Evolutionary conservation across 2,113 vertebrate species (phyloP), one percentile per base, ranked within the genome.

Genomic region (Stigmatopora nigra): DNA sequence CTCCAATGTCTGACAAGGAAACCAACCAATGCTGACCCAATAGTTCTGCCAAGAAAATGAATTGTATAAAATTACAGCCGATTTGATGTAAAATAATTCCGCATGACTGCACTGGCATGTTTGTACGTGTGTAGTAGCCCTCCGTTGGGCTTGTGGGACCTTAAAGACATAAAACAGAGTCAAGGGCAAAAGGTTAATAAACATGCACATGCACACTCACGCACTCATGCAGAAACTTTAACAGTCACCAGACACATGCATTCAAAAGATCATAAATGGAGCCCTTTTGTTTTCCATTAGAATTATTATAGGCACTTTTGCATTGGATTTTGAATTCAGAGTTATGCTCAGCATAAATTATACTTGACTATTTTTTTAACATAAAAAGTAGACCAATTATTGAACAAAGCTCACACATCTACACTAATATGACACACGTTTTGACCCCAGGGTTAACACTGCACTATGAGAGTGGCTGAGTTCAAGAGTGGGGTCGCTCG

Each of bases 141-240:
- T 48, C 72, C 49, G 62, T 84, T 58, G 64, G 64, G 19, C 83
- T 76, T 77, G 65, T 55, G 83, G 76, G 84, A 80, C 70, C 62
- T 57, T 51, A 61, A 48, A 79, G 82, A 89, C 75, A 75, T 73
- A 80, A 78, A 76, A 64, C 87, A 88, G 87, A 87, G 81, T 83
- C 73, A 19, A 61, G 84, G 78, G 51, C 76, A 76, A 81, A 76
- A 82, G 85, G 85, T 86, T 83, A 85, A 82, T 78, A 84, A 78
- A 82, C 75, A 84, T 72, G 75, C 66, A 67, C 44, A 66, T 70
- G 36, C 65, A 63, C 48, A 62, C 49, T 10, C 66, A 46, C 57
- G 56, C 74, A 58, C 63, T 63, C 53, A 57, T 49, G 36, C 62
- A 65, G 10, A 64, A 38, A 73, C 35, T 31, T 35, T 44, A 58